Base-by-base conservation (phyloP, 2,113 vertebrate genomes). In the Zosterops pallidus region DNA sequence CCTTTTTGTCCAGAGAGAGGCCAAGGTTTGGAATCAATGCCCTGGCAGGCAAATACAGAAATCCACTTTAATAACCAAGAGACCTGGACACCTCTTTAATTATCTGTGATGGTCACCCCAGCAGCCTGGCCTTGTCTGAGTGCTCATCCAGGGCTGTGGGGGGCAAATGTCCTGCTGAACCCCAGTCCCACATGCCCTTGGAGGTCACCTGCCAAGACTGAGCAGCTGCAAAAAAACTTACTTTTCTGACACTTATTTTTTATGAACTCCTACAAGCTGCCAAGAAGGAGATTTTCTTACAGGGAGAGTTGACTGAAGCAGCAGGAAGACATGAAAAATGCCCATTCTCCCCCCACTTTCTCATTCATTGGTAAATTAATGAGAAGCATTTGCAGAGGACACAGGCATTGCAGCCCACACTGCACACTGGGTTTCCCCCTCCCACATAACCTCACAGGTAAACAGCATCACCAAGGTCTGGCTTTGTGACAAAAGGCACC, bases 351-450 rank as follows among this genome's bases (percentile, higher is more conserved):
- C 57, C 10, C 29, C 9, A 42, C 33, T 65, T 91, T 89, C 89
- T 75, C 46, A 72, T 95, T 92, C 69, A 49, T 60, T 20, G 12
- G 69, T 69, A 52, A 92, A 91, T 72, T 91, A 94, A 95, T 82
- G 81, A 91, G 90, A 78, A 85, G 18, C 55, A 68, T 87, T 97
- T 95, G 57, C 50, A 87, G 89, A 95, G 77, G 89, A 79, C 74
- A 18, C 13, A 8, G 56, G 65, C 1, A 2, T 6, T 56, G 56
- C 80, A 64, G 80, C 76, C 92, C 74, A 53, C 3, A 0, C 65
- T 76, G 53, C 89, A 65, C 11, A 0, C 35, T 0, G 0, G 42
- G 76, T 57, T 94, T 93, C 70, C 70, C 79, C 20, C 68, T 75
- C 78, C 89, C 81, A 72, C 8, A 0, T 41, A 72, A 62, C 10